phyloP scores from a whole-genome alignment of 2,888 invertebrate species.

The Rapana venosa region DNA sequence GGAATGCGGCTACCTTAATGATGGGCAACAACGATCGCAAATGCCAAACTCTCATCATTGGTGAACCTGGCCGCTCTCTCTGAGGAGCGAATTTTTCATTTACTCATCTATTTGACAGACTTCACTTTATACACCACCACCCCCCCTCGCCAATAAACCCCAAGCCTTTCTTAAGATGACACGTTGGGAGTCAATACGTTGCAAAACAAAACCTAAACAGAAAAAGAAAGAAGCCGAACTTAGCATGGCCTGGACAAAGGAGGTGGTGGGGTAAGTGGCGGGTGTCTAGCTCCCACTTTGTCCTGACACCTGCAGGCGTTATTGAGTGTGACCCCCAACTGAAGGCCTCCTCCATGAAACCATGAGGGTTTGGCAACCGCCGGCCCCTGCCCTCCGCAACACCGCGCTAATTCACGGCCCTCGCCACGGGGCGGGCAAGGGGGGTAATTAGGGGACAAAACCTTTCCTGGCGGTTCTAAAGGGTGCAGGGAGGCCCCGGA shows the following conservation, averaged over 20 bases:
- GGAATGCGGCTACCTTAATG: no score
- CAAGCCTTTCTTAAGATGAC: not conserved
- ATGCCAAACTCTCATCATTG: no score
- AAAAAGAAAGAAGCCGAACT: not conserved
- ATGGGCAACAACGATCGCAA: no score
- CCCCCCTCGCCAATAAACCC: not conserved
- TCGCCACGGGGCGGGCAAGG: not conserved
- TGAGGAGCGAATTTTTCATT: no score
- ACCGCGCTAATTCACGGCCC: not conserved
- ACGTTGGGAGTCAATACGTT: not conserved
- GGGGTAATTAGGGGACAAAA: constrained; percentile 7
- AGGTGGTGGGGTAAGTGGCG: constrained; percentile 19
- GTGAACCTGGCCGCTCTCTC: no score
- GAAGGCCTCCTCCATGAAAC: constrained; percentile 27
- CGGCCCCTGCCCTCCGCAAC: not conserved
- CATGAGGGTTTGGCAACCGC: not conserved
- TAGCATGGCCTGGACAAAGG: not conserved
- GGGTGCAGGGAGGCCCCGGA: not conserved
- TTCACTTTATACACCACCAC: not conserved
- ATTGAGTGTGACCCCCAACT: constrained; percentile 25
- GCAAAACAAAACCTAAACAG: not conserved
- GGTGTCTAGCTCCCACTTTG: constrained; percentile 40
- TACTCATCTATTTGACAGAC: no score
- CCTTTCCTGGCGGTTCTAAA: not conserved
- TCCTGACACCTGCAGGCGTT: constrained; percentile 37